These are phyloP conservation scores for Ectemnius continuus DNA, from an alignment of 2,888 invertebrate genomes.

Conservation along the genomic window DNA sequence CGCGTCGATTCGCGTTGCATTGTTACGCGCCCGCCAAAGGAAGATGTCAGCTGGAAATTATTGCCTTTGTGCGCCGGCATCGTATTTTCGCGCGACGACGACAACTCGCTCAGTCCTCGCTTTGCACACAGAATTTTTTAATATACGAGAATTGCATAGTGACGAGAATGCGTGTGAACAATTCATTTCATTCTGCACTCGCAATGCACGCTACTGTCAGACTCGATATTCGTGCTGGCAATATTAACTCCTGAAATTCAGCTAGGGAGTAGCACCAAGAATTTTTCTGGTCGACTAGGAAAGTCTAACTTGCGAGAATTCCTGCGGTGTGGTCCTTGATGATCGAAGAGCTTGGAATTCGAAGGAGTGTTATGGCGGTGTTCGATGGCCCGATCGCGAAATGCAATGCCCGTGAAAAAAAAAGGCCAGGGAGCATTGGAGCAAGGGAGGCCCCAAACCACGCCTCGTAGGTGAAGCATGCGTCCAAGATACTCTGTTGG, in stretches of 20 bases:
- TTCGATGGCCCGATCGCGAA: constrained; percentile 40
- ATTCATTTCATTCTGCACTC: constrained; percentile 11
- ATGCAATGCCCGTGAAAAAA: constrained; percentile 59
- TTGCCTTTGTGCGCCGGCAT: constrained; percentile 4
- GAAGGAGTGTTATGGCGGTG: constrained; percentile 51
- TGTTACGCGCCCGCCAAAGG: neutral
- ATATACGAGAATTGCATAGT: too few species aligned
- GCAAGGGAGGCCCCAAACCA: constrained; percentile 68
- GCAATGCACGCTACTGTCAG: neutral
- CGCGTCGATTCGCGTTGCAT: constrained; percentile 16
- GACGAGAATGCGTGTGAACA: neutral
- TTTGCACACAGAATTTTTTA: neutral
- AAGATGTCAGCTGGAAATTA: constrained; percentile 8
- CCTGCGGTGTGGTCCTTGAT: neutral
- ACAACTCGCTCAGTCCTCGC: too few species aligned
- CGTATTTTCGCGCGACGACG: neutral
- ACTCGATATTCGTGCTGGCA: too few species aligned
- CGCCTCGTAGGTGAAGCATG: constrained; percentile 73
- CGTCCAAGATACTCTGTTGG: constrained; percentile 70
- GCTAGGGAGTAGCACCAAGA: too few species aligned
- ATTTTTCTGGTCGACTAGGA: too few species aligned
- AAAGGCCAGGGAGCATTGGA: constrained; percentile 44
- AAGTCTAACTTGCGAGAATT: too few species aligned
- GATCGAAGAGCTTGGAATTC: constrained; percentile 26
- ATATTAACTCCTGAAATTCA: too few species aligned